Base-by-base conservation (phyloP, 1,140 invertebrate species). In the Hypothenemus hampei region DNA sequence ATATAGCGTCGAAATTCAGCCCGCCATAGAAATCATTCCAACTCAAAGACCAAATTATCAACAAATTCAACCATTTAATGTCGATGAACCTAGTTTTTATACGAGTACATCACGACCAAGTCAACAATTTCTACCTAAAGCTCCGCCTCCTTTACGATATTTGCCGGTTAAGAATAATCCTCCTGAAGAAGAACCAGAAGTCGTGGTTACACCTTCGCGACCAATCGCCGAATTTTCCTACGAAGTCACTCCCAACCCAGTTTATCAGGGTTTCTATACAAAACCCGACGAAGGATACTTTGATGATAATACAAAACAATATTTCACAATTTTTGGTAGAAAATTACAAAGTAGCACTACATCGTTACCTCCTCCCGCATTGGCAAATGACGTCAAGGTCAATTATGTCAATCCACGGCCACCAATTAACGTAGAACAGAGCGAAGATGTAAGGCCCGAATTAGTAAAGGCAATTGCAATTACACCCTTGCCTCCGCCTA, bases 231-330 rank as follows among this genome's bases (percentile, higher is more conserved):
- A 71, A 45, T 68, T 69, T 7, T 60, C 57, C 5, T 65, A 50
- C 40, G 71, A 73, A 20, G 79, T 76, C 0, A 84, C 82, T 0
- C 73, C 77, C 0, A 83, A 81, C 61, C 81, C 84, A 3, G 67
- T 79, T 20, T 79, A 81, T 44, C 76, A 82, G 53, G 78, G 77
- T 1, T 85, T 82, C 59, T 86, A 84, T 64, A 86, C 84, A 0
- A 82, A 83, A 63, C 83, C 85, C 48, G 84, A 87, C 36, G 82
- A 84, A 55, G 75, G 76, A 24, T 75, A 83, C 21, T 72, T 87
- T 26, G 86, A 87, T 57, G 84, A 87, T 57, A 84, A 84, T 7
- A 87, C 85, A 2, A 85, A 83, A 63, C 84, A 85, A 58, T 86
- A 85, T 41, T 86, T 87, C 58, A 85, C 83, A 19, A 78, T 84